Percentiles rank a stretch among this genome's conserved stretches.
Conservation (phyloP, 2,888 invertebrate genomes). For the Drosophila putrida region DNA sequence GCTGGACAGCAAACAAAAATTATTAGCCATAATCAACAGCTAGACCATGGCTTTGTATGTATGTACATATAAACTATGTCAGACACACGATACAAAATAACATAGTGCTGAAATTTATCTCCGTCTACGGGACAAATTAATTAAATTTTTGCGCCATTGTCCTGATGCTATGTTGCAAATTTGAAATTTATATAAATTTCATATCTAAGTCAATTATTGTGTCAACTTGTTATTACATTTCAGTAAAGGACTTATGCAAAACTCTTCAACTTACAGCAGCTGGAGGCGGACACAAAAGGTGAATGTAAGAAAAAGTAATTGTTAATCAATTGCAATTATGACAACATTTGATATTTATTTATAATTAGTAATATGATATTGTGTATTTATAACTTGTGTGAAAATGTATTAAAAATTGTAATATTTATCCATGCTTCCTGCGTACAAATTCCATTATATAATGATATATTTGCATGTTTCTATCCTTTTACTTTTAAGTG, state of each 20-base stretch:
- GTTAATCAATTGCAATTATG: slow-evolving; percentile 1
- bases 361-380: background rate
- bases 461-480: background rate
- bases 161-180: too few species aligned
- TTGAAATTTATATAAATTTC: slow-evolving; percentile 31
- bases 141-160: slow-evolving; percentile 34
- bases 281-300: background rate
- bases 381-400: too few species aligned
- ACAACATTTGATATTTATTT: background rate
- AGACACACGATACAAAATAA: slow-evolving; percentile 16
- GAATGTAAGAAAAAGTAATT: background rate
- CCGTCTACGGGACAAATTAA: slow-evolving; percentile 38
- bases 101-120: slow-evolving; percentile 26
- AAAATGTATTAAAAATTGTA: too few species aligned
- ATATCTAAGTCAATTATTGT: slow-evolving; percentile 32
- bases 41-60: background rate
- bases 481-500: too few species aligned
- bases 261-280: background rate
- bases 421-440: background rate
- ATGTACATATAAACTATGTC: background rate
- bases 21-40: slow-evolving; percentile 49
- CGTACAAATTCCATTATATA: too few species aligned
- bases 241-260: slow-evolving; percentile 5
- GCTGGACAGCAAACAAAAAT: slow-evolving; percentile 37
- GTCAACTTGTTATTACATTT: slow-evolving; percentile 32